Evolutionary conservation across 2,797 vertebrate genomes (phyloP), one percentile per base, ranked within the genome.

Genomic region (Poecilia velifera): DNA sequence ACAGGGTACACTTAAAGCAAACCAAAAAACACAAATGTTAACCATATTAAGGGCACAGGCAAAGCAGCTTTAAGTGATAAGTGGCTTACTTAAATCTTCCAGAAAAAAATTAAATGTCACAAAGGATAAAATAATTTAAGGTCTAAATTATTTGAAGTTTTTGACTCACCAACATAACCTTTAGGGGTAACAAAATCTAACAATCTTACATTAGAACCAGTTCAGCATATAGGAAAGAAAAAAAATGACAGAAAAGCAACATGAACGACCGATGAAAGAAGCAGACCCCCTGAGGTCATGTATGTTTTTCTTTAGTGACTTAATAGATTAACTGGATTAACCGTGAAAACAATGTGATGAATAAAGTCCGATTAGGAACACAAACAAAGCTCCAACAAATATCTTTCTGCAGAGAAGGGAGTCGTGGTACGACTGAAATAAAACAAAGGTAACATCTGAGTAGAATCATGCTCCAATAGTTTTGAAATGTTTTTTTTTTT

Each of bases 271-370:
- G 22, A 25, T 10, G 31, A 39, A 76, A 74, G 80, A 74, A 59
- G 51, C 46, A 74, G 14, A 57, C 18, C 43, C 22, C 18, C 51
- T 77, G 64, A 77, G 20, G 31, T 83, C 62, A 78, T 62, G 72
- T 80, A 82, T 81, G 43, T 80, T 6, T 79, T 76, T 64, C 47
- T 25, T 41, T 13, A 41, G 10, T 68, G 39, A 68, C 9, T 68
- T 43, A 12, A 25, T 28, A 25, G 55, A 84, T 87, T 70, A 72
- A 80, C 81, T 53, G 9, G 31, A 72, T 78, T 45, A 72, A 82
- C 51, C 31, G 31, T 76, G 14, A 83, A 77, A 89, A 84, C 68
- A 64, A 34, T 31, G n/a, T 34, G 57, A 83, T 76, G 36, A 22
- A 53, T 62, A 1, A 8, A 74, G 76, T 75, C 78, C 68, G 31